Evolutionary conservation across 1,140 invertebrate species (phyloP), one percentile per base, ranked within the genome.

Genomic region (Lepidotrigona ventralis): DNA sequence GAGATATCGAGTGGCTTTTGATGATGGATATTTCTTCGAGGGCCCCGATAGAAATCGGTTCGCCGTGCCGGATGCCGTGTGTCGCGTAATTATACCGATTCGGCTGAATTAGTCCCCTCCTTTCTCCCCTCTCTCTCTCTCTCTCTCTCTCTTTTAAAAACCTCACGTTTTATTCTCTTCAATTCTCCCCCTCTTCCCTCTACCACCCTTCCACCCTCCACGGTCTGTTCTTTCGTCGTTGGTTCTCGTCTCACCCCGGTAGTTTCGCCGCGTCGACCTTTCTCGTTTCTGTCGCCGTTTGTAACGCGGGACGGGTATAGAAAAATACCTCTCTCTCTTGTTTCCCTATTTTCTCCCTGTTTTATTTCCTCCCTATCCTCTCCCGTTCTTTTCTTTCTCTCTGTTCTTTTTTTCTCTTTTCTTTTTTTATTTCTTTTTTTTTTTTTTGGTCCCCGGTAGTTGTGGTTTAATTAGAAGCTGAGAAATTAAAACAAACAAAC

Each of bases 401-500:
- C 23, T 51, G 1, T 26, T 63, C 4, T 9, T 11, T 21, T 51
- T 8, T 1, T 2, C 21, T n/a, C 1, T n/a, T n/a, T 21, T 23
- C 11, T 23, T 39, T 69, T 46, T 39, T 26, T 19, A 29, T 26
- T 21, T 56, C 0, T n/a, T 21, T 1, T 21, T 23, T n/a, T 14
- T 46, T 51, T 69, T 71, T 85, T 71, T 80, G 66, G 76, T 83
- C 85, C 83, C 81, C 71, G 85, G 70, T 69, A 73, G 73, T 89
- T 46, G 77, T 54, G 80, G 83, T 87, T 89, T 89, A 89, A 89
- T 89, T 89, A 89, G 88, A 89, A 89, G 81, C 79, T 71, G 83
- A 85, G 87, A 85, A 86, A 88, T 89, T 89, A 89, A 89, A 89
- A 80, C 87, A 87, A 89, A 89, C 80, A 79, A 89, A 89, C 74